Evolutionary conservation across 2,888 invertebrate species (phyloP).

Genomic region (Drosophila basisetae): DNA sequence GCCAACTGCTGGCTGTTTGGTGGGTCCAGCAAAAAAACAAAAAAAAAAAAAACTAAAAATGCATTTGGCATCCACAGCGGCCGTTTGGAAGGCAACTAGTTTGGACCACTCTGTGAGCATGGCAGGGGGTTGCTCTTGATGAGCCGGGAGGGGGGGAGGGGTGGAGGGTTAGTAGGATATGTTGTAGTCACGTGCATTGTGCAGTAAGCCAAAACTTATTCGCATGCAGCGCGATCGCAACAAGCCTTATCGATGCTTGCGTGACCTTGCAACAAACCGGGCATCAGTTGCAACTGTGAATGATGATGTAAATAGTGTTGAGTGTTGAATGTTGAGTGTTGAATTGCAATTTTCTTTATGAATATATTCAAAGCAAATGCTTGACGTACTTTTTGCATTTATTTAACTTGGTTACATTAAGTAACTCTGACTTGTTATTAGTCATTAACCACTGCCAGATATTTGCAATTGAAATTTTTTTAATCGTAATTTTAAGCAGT

Average conservation of each 20-base stretch:
- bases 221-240: conserved; percentile 67
- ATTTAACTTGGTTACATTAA: not conserved
- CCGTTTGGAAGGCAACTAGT: conserved; percentile 31
- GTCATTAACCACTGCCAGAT: not conserved
- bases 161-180: conserved; percentile 4
- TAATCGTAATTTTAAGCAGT: not conserved
- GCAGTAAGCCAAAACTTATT: conserved; percentile 73
- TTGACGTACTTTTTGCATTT: not conserved
- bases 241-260: conserved; percentile 50
- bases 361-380: not conserved
- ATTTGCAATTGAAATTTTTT: not conserved
- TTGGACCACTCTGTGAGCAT: conserved; percentile 1
- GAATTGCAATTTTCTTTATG: not conserved
- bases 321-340: not conserved
- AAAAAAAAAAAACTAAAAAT: conserved; percentile 33
- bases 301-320: not conserved
- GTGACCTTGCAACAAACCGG: conserved; percentile 42
- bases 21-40: conserved; percentile 55
- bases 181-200: conserved; percentile 70
- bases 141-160: not conserved
- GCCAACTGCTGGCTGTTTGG: conserved; percentile 35
- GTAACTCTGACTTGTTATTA: not conserved
- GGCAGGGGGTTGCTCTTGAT: not conserved
- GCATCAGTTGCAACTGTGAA: conserved; percentile 8
- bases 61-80: conserved; percentile 51